Evolutionary conservation across 2,888 invertebrate species (phyloP).

Genomic region (Aphelenchoides bicaudatus): DNA sequence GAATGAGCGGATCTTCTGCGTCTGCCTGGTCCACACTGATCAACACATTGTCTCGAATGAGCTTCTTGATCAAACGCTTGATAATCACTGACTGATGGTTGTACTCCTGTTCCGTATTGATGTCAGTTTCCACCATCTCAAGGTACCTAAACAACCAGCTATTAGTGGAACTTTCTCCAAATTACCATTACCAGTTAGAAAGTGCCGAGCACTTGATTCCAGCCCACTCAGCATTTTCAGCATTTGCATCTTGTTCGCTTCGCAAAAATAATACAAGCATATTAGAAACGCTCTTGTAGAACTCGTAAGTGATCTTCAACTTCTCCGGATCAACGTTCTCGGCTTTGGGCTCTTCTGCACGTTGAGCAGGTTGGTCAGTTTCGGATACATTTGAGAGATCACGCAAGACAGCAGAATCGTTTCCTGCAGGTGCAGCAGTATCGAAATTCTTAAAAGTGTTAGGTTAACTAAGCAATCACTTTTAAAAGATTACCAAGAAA

Average conservation of each 20-base stretch:
- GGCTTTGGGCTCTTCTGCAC: conserved; percentile 12
- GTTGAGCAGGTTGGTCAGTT: not conserved
- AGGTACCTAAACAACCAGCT: conserved; percentile 63
- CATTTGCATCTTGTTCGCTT: conserved; percentile 70
- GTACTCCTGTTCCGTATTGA: conserved; percentile 65
- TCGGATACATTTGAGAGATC: conserved; percentile 24
- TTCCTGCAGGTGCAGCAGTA: conserved; percentile 5
- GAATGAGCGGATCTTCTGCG: conserved; percentile 74
- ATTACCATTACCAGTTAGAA: conserved; percentile 76
- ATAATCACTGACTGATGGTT: conserved; percentile 80
- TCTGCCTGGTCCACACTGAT: conserved; percentile 57
- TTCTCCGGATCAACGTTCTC: conserved; percentile 37
- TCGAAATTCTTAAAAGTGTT: not conserved
- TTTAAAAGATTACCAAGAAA: not conserved
- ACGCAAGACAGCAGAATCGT: conserved; percentile 14
- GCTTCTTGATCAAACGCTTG: conserved; percentile 87
- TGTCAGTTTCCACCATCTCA: conserved; percentile 82
- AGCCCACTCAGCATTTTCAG: conserved; percentile 45
- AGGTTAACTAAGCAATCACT: not conserved
- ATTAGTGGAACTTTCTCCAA: conserved; percentile 9
- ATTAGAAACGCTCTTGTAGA: conserved; percentile 86
- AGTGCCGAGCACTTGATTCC: conserved; percentile 66
- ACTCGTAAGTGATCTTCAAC: conserved; percentile 76
- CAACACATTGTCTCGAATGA: conserved; percentile 67
- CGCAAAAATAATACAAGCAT: conserved; percentile 85